Evolutionary conservation across 2,888 invertebrate genomes (phyloP), one percentile per base, ranked within the genome.

Genomic region (Stenolophus ochropezus): DNA sequence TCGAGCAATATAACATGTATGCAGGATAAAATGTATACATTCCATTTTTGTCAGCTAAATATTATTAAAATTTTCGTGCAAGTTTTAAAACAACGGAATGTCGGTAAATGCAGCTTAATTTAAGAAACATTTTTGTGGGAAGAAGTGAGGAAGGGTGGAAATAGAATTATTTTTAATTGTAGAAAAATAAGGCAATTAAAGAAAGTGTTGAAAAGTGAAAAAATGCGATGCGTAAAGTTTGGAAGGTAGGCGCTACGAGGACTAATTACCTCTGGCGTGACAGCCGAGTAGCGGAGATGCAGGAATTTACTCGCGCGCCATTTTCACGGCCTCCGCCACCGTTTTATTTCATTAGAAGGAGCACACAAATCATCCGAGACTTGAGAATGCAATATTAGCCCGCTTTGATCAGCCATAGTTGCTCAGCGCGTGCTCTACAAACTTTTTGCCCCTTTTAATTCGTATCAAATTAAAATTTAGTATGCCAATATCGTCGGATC

Each of bases 281-380:
- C 65, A 69, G 65, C 18, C 18, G 33, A 33, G 65, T 33, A 69
- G 65, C 33, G 73, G 21, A 80, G 73, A 80, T 81, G 61, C 56
- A 49, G 81, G 81, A 81, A 81, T 81, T 81, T 81, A 81, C 75
- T 81, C 81, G 27, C 74, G 23, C 23, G 27, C 61, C 81, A 71
- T 71, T 69, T 53, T 69, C 79, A 51, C 79, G 79, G 71, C 49
- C 79, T 18, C 4, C 71, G 27, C 42, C 73, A 14, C 16, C 69
- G 81, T 81, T 84, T 82, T 87, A 86, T 86, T 86, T 85, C 86
- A 87, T 87, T 87, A 87, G 85, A 87, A 86, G 85, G 84, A 83
- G 86, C 84, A 85, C 87, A 87, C 87, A 88, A 88, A 88, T 88
- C 87, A 87, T 87, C 87, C 87, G 85, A 86, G 87, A 88, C 87